phyloP scores from a whole-genome alignment of 2,888 invertebrate genomes.

The Tachystola acroxantha region DNA sequence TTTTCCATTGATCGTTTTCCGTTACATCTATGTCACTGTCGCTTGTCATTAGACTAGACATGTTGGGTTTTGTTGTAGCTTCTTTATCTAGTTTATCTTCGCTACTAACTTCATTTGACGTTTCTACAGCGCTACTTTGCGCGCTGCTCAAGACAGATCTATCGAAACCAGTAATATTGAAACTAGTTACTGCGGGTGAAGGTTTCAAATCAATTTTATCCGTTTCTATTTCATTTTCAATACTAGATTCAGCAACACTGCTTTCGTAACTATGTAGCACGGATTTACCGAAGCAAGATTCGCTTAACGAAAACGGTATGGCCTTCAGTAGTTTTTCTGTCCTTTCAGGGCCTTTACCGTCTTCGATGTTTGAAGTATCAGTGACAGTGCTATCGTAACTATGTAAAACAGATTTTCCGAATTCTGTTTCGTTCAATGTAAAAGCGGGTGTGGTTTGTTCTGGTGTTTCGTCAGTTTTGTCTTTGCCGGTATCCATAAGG shows the following conservation, averaged over 20 bases:
- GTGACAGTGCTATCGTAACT: constrained; percentile 52
- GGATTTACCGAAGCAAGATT: constrained; percentile 47
- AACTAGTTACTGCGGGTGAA: constrained; percentile 28
- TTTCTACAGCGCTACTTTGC: constrained; percentile 32
- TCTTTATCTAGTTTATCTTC: too few species aligned
- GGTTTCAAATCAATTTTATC: constrained; percentile 23
- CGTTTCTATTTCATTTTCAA: constrained; percentile 17
- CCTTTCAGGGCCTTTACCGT: constrained; percentile 21
- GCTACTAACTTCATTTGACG: too few species aligned
- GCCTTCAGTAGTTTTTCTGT: constrained; percentile 31
- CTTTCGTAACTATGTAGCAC: constrained; percentile 47
- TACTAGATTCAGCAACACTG: constrained; percentile 31
- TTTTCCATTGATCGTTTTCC: constrained; percentile 24
- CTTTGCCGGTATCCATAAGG: constrained; percentile 35
- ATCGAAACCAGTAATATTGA: constrained; percentile 41
- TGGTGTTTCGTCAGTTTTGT: constrained; percentile 25
- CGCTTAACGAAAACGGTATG: constrained; percentile 42
- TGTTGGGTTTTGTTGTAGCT: constrained; percentile 28
- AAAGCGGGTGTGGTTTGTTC: constrained; percentile 44
- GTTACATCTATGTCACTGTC: constrained; percentile 57
- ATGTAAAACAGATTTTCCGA: constrained; percentile 51
- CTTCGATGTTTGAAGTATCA: constrained; percentile 31
- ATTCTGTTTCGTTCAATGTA: constrained; percentile 40
- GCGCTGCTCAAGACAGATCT: constrained; percentile 50
- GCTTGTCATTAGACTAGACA: constrained; percentile 58